Conservation (phyloP, 2,888 invertebrate species). For the Phanerotoma sp. region DNA sequence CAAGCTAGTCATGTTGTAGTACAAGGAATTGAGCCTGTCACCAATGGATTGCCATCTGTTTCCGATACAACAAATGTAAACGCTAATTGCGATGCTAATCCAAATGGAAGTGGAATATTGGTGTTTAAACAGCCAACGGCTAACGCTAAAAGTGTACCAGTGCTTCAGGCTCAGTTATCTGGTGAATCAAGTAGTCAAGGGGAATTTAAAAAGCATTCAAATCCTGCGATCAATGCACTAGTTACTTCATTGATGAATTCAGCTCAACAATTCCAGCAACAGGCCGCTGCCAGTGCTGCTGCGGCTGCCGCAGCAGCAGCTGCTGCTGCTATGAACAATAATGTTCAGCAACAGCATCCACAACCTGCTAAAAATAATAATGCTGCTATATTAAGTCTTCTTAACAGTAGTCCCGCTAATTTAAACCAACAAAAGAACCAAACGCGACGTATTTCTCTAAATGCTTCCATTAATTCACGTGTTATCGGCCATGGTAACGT, state of each 20-base stretch:
- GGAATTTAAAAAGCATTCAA: constrained; percentile 61
- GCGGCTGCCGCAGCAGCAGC: constrained; percentile 49
- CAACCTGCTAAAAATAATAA: constrained; percentile 59
- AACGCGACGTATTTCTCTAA: constrained; percentile 50
- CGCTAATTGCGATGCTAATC: constrained; percentile 45
- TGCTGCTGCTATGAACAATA: constrained; percentile 54
- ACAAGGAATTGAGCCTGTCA: neutral
- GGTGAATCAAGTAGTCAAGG: constrained; percentile 57
- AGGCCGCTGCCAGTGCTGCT: constrained; percentile 57
- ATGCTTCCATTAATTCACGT: constrained; percentile 50
- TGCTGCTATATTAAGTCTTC: constrained; percentile 73
- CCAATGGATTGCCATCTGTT: constrained; percentile 14
- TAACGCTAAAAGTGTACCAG: constrained; percentile 64
- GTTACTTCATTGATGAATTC: constrained; percentile 81
- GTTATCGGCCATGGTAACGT: constrained; percentile 55
- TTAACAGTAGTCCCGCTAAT: constrained; percentile 77
- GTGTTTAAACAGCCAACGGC: constrained; percentile 56
- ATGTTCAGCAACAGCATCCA: constrained; percentile 10
- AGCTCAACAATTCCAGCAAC: constrained; percentile 77
- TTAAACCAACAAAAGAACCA: constrained; percentile 52
- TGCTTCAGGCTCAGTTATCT: constrained; percentile 64
- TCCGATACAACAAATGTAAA: constrained; percentile 40
- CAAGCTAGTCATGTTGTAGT: neutral
- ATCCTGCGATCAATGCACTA: constrained; percentile 74
- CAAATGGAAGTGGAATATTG: constrained; percentile 57